Evolutionary conservation across 2,888 invertebrate genomes (phyloP).

Genomic region (Scaptomyza flava): DNA sequence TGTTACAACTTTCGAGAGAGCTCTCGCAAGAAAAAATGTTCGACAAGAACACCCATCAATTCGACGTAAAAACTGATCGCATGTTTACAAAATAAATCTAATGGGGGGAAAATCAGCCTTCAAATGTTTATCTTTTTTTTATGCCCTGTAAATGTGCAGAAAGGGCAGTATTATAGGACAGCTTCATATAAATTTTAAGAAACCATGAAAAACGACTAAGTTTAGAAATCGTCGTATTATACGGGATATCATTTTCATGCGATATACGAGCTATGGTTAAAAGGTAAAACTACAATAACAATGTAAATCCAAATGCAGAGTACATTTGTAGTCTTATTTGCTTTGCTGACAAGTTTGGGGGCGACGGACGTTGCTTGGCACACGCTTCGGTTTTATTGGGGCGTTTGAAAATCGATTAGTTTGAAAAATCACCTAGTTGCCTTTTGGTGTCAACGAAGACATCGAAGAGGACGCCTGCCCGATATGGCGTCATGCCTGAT

Average conservation of each 20-base stretch:
- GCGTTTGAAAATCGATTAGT: conserved; percentile 58
- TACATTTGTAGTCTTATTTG: background rate
- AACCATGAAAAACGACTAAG: no score
- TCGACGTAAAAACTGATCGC: conserved; percentile 38
- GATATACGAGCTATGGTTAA: no score
- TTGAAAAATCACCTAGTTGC: conserved; percentile 35
- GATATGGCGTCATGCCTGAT: conserved; percentile 51
- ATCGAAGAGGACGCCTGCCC: conserved; percentile 27
- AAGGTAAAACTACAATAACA: no score
- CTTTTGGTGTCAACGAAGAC: conserved; percentile 30
- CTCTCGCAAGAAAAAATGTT: conserved; percentile 2
- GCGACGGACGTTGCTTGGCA: conserved; percentile 60
- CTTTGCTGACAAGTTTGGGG: background rate
- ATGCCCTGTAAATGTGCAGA: background rate
- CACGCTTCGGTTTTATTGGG: conserved; percentile 47
- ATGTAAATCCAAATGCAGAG: conserved; percentile 1
- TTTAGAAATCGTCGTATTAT: no score
- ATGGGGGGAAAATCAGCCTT: conserved; percentile 33
- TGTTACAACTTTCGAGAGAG: conserved; percentile 19
- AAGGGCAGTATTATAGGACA: background rate
- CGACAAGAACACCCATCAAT: conserved; percentile 33
- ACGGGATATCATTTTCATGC: no score
- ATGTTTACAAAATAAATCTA: conserved; percentile 55
- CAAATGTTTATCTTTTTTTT: conserved; percentile 2
- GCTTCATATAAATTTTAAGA: no score